Percentiles rank a stretch among this genome's conserved stretches.
These are phyloP conservation scores for Tricholaema leucomelas DNA, from an alignment of 2,113 vertebrate genomes.

Conservation along the genomic window DNA sequence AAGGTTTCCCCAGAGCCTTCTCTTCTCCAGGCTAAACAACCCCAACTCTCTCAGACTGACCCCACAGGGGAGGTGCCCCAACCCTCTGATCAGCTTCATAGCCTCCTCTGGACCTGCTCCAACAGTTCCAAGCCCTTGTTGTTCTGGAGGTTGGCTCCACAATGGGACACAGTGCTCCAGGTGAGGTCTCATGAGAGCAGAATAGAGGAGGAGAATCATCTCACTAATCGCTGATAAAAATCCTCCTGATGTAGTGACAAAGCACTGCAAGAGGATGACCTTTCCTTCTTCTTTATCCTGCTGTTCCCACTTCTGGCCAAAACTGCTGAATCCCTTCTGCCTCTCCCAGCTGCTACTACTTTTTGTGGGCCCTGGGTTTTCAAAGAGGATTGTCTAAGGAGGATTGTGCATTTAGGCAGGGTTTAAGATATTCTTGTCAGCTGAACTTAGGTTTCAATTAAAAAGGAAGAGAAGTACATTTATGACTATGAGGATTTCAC, in stretches of 20 bases:
- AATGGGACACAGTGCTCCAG: too few relatives aligned
- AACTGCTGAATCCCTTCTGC: background rate
- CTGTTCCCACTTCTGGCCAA: background rate
- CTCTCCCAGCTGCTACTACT: background rate
- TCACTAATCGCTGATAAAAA: background rate
- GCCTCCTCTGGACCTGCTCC: too few relatives aligned
- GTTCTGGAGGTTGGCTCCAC: too few relatives aligned
- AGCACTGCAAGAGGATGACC: background rate
- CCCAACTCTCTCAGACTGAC: too few relatives aligned
- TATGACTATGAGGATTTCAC: slow-evolving; percentile 4
- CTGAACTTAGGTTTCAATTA: background rate
- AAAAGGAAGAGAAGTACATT: background rate
- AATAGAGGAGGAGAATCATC: too few relatives aligned
- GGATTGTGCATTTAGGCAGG: background rate
- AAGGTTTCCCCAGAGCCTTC: too few relatives aligned
- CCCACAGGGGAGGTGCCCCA: too few relatives aligned
- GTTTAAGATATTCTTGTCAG: background rate
- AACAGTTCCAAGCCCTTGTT: too few relatives aligned
- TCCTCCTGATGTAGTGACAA: background rate
- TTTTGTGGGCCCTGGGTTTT: background rate
- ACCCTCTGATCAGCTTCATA: too few relatives aligned
- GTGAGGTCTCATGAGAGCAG: too few relatives aligned
- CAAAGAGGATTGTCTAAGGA: background rate
- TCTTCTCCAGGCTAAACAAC: too few relatives aligned
- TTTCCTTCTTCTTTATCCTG: background rate